Base-by-base conservation (phyloP, 1,140 invertebrate genomes). In the Amyelois transitella region DNA sequence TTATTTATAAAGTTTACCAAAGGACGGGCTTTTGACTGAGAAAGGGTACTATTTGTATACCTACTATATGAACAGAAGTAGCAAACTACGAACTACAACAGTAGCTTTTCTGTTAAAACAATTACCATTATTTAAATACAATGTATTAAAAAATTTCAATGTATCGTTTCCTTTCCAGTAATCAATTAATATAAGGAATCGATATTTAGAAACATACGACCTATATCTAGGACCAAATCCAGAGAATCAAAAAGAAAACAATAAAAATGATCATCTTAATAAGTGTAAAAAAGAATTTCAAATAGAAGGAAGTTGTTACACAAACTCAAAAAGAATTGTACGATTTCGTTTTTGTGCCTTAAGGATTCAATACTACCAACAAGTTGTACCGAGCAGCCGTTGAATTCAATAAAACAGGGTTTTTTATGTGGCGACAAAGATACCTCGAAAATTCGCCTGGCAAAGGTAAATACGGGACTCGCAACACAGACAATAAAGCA, bases 401-500 rank as follows among this genome's bases (percentile, higher is more conserved):
- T 5, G 32, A 14, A 38, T 38, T 38, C 32, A 38, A 38, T 38
- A 38, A 38, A 38, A 38, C 8, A 38, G 32, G 32, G 32, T 38
- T 12, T 38, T n/a, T 38, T 38, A 38, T 38, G 32, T 38, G 32
- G 12, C 32, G 17, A 38, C 32, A 38, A 38, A 38, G 12, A 38
- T 14, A 38, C 8, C 32, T 48, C 24, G 50, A 56, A 57, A 47
- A 48, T 57, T 54, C 47, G 22, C 12, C 51, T 17, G 60, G 51
- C 32, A 63, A 67, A 60, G 53, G 47, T 66, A 62, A 69, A 69
- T 56, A 75, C n/a, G 52, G 58, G 58, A 45, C 56, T 60, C 58
- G 55, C 60, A 74, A 69, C 64, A 79, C 71, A 72, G 69, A 75
- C 76, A 74, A 81, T 85, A 79, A 76, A 77, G 73, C 76, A 70